Conservation (phyloP, 2,113 vertebrate genomes). For the Tringa solitaria region DNA sequence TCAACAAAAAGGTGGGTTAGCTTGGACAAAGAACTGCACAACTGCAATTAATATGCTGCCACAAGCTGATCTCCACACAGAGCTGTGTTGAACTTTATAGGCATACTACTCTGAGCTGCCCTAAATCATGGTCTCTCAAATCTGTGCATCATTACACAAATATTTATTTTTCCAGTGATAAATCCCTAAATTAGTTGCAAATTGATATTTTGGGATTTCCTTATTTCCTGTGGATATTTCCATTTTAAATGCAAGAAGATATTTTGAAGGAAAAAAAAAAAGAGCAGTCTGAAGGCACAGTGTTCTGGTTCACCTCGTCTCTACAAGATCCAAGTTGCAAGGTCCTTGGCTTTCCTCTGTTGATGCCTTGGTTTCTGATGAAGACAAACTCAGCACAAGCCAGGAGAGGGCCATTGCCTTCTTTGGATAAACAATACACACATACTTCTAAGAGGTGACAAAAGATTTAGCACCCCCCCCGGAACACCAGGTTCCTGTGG, state of each 20-base stretch:
- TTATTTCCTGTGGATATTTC: background rate
- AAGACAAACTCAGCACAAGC: background rate
- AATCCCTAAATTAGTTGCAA: background rate
- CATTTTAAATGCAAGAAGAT: background rate
- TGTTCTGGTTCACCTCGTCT: background rate
- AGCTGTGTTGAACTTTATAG: background rate
- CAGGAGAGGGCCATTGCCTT: background rate
- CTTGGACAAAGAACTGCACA: background rate
- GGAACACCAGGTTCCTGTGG: background rate
- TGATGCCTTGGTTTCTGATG: background rate
- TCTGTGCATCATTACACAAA: background rate
- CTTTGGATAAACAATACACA: background rate
- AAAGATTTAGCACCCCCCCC: background rate
- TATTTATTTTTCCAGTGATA: background rate
- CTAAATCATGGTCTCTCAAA: background rate
- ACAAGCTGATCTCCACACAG: background rate
- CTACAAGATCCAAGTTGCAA: background rate
- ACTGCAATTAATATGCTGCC: background rate
- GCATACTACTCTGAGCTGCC: background rate
- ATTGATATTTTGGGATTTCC: background rate
- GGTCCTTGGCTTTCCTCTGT: background rate
- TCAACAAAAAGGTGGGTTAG: background rate
- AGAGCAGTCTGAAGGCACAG: background rate
- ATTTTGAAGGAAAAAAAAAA: background rate
- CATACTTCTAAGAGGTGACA: accelerated